Conservation (phyloP, 2,797 vertebrate species). For the Heteromormyrus szaboi region DNA sequence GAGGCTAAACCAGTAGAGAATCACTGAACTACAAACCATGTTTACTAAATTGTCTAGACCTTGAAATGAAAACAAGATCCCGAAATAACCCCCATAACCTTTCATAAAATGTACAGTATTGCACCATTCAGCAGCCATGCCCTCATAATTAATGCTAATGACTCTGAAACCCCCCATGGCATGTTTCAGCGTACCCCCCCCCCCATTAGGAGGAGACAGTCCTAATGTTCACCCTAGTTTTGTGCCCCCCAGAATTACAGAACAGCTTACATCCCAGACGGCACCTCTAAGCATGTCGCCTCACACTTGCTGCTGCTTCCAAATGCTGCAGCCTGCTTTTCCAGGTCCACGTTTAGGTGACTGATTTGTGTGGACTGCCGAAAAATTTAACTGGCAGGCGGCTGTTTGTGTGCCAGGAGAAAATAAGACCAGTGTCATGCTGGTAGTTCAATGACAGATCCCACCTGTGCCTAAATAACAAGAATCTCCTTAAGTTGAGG, state of each 20-base stretch:
- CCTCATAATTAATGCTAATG: background rate
- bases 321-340: slow-evolving; percentile 43
- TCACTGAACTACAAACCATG: background rate
- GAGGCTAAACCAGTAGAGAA: background rate
- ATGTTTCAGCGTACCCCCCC: slow-evolving; percentile 50
- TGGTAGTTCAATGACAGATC: background rate
- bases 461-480: background rate
- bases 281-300: slow-evolving; percentile 59
- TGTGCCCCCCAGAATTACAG: slow-evolving; percentile 58
- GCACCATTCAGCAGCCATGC: background rate
- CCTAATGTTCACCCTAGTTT: slow-evolving; percentile 58
- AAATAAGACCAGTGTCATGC: slow-evolving; percentile 45
- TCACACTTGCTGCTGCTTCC: slow-evolving; percentile 52
- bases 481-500: background rate
- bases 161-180: slow-evolving; percentile 23
- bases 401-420: slow-evolving; percentile 47
- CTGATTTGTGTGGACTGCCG: slow-evolving; percentile 64
- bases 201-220: slow-evolving; percentile 35
- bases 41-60: background rate
- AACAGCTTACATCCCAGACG: slow-evolving; percentile 52
- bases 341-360: slow-evolving; percentile 54
- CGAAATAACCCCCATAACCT: background rate
- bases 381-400: slow-evolving; percentile 34
- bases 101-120: background rate
- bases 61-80: background rate